A percentile compares a stretch with the other conserved stretches of the same genome.
Evolutionary conservation across 1,140 invertebrate species (phyloP).

Genomic region (Drosophila kikkawai): DNA sequence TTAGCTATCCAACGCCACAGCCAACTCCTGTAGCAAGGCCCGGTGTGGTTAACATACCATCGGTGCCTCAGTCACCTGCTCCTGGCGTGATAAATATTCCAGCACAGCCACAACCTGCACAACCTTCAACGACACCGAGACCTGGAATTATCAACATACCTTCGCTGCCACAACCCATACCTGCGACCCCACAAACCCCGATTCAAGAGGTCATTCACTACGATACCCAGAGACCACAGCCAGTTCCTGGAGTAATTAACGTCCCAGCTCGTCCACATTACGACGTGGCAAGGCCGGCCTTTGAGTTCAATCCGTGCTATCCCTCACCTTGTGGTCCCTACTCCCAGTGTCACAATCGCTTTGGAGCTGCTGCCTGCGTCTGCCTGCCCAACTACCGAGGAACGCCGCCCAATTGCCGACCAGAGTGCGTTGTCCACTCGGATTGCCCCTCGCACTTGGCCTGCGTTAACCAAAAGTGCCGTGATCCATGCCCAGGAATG

Average conservation of each 20-base stretch:
- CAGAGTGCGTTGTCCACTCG: constrained; percentile 88
- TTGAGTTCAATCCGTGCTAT: constrained; percentile 86
- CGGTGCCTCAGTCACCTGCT: background rate
- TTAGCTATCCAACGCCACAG: constrained; percentile 52
- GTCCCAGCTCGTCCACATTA: constrained; percentile 69
- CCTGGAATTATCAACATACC: constrained; percentile 44
- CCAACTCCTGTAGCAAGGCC: constrained; percentile 21
- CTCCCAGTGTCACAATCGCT: constrained; percentile 87
- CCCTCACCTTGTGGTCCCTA: constrained; percentile 91
- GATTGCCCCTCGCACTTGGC: constrained; percentile 91
- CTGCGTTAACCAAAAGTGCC: constrained; percentile 93
- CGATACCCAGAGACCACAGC: constrained; percentile 26
- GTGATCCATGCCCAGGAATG: constrained; percentile 91
- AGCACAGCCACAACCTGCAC: constrained; percentile 42
- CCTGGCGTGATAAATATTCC: constrained; percentile 32
- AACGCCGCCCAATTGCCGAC: constrained; percentile 91
- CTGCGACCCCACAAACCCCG: constrained; percentile 3
- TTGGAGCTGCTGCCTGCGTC: constrained; percentile 88
- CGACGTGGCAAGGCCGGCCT: constrained; percentile 87
- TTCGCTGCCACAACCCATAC: constrained; percentile 28
- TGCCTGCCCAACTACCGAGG: constrained; percentile 88
- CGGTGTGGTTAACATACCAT: constrained; percentile 54
- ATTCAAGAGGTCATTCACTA: constrained; percentile 12
- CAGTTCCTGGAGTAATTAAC: constrained; percentile 40
- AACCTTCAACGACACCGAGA: background rate